Conservation (phyloP, 2,888 invertebrate genomes). For the Euzetes globulus region DNA sequence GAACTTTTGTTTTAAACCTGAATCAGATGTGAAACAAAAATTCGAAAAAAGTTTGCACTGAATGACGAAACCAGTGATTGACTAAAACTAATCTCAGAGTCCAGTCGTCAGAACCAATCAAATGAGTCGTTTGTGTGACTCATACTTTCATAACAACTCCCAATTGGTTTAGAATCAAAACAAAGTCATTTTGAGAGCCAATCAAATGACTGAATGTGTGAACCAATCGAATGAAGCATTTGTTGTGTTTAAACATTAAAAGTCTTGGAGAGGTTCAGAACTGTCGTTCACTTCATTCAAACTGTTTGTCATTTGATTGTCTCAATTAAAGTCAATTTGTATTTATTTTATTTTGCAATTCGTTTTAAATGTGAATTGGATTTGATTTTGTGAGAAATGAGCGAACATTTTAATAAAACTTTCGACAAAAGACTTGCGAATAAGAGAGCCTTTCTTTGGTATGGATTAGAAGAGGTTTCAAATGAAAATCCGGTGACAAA, state of each 20-base stretch:
- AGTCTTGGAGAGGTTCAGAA: not conserved
- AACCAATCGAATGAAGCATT: not conserved
- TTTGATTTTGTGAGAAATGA: not conserved
- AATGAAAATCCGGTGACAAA: not conserved
- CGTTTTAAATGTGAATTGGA: not conserved
- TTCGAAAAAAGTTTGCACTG: too few species aligned
- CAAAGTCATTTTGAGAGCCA: too few species aligned
- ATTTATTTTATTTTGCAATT: not conserved
- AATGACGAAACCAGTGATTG: too few species aligned
- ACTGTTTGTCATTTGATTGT: not conserved
- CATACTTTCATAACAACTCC: too few species aligned
- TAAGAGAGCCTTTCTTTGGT: slow-evolving; percentile 14
- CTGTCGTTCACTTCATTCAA: not conserved
- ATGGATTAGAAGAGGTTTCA: not conserved
- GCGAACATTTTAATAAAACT: not conserved
- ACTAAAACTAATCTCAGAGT: too few species aligned
- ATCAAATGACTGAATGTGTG: not conserved
- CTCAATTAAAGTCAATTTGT: not conserved
- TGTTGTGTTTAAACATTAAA: not conserved
- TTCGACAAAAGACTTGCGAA: not conserved
- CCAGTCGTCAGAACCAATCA: too few species aligned
- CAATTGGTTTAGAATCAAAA: too few species aligned
- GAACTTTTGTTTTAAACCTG: too few species aligned
- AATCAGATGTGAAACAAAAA: too few species aligned
- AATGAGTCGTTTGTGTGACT: too few species aligned